Evolutionary conservation across 1,140 invertebrate genomes (phyloP), one percentile per base, ranked within the genome.

Genomic region (Diploscapter pachys): DNA sequence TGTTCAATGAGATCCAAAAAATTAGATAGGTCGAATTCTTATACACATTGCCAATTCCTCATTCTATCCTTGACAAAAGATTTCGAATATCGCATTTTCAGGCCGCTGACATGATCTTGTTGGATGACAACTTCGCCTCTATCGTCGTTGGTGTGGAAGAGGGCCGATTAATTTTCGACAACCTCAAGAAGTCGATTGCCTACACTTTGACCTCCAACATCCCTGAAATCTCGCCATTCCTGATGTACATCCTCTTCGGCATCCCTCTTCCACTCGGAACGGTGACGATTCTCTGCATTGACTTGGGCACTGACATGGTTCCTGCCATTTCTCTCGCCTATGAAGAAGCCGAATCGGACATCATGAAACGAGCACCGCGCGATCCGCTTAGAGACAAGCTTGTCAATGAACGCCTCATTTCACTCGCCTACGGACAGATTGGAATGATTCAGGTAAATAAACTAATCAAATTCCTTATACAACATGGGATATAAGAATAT

Each of bases 141-240:
- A 99, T 99, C 88, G 97, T 99, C 11, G 98, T 95, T 80, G 96
- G 96, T 80, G 95, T 99, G 64, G 96, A 99, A 88, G 96, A 99
- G 88, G 96, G 95, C 78, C 92, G 96, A 75, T 87, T 98, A 75
- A 98, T 99, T 87, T 99, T 99, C 89, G 96, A 99, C 89, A 99
- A 99, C 87, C 88, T 99, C 87, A 99, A 99, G 89, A 99, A 99
- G 88, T 98, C 96, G 79, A 98, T 99, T 88, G 95, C 95, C 31
- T 99, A 99, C 89, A 98, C 96, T 55, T 88, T 99, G 73, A 98
- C 96, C 76, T 96, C 94, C 75, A 99, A 99, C 89, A 98, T 99
- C 89, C 96, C 96, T 80, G 96, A 99, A 90, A 98, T 99, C 86
- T 95, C 94, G 63, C 96, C 96, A 68, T 99, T 99, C 91, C 90